Evolutionary conservation across 2,888 invertebrate species (phyloP).

Genomic region (Coronaproctus castanopsis): DNA sequence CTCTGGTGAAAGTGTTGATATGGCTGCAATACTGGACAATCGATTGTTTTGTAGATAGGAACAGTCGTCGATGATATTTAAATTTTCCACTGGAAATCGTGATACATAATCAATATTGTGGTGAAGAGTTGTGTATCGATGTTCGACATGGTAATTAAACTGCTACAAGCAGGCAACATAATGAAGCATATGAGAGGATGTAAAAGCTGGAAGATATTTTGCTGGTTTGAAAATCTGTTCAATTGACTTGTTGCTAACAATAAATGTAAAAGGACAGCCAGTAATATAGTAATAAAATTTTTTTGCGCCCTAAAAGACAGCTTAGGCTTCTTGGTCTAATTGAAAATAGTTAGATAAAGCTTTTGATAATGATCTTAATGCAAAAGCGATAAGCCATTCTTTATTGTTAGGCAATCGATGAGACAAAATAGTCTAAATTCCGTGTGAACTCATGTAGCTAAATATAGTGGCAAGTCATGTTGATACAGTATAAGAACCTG

Average conservation of each 20-base stretch:
- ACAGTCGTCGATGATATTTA: background rate
- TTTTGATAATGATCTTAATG: conserved; percentile 14
- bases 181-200: conserved; percentile 9
- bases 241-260: background rate
- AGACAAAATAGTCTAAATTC: conserved; percentile 13
- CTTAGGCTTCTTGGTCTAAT: conserved; percentile 16
- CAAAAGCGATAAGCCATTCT: conserved; percentile 15
- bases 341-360: conserved; percentile 14
- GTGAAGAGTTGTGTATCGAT: background rate
- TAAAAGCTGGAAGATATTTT: background rate
- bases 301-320: conserved; percentile 12
- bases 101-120: background rate
- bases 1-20: background rate
- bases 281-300: conserved; percentile 3
- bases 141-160: conserved; percentile 5
- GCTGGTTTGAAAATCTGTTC: conserved; percentile 1
- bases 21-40: background rate
- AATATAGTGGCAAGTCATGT: conserved; percentile 12
- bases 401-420: conserved; percentile 11
- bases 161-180: conserved; percentile 10
- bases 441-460: conserved; percentile 13
- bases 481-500: conserved; percentile 16
- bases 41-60: background rate
- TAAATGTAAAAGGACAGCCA: background rate
- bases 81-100: background rate